Evolutionary conservation across 2,888 invertebrate species (phyloP).

Genomic region (Aphidius colemani): DNA sequence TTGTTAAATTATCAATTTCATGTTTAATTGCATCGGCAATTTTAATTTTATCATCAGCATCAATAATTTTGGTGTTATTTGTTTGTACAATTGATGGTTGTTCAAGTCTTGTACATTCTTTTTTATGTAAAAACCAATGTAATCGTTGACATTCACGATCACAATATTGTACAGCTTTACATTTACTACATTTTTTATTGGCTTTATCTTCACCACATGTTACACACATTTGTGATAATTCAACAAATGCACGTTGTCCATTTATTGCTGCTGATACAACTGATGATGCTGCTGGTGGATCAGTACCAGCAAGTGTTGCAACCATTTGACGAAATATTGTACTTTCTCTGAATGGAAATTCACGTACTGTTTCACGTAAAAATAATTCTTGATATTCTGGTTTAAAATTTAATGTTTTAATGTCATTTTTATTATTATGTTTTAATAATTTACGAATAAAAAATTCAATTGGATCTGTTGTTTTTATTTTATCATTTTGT

Average conservation of each 20-base stretch:
- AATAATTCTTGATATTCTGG: constrained; percentile 70
- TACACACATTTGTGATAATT: constrained; percentile 72
- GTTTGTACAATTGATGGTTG: constrained; percentile 39
- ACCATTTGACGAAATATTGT: constrained; percentile 87
- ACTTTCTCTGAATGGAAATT: constrained; percentile 90
- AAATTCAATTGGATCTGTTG: constrained; percentile 73
- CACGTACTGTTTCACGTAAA: constrained; percentile 82
- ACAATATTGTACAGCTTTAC: constrained; percentile 92
- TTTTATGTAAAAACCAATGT: constrained; percentile 91
- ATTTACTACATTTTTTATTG: constrained; percentile 91
- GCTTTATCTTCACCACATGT: constrained; percentile 90
- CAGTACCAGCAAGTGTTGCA: constrained; percentile 75
- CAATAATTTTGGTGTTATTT: constrained; percentile 40
- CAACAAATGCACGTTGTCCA: constrained; percentile 82
- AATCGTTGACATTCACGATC: constrained; percentile 91
- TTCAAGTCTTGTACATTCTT: constrained; percentile 73
- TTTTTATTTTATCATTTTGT: constrained; percentile 48
- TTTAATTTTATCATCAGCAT: constrained; percentile 46
- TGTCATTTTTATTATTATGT: constrained; percentile 73
- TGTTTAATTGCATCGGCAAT: constrained; percentile 47
- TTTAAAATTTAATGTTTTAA: constrained; percentile 45
- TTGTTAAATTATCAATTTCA: constrained; percentile 47
- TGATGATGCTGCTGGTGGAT: constrained; percentile 72
- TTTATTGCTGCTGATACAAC: constrained; percentile 83
- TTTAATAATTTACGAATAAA: constrained; percentile 78